Percentiles rank a stretch among this genome's conserved stretches.
phyloP scores from a whole-genome alignment of 1,140 invertebrate species.

The Magallana ariakensis region DNA sequence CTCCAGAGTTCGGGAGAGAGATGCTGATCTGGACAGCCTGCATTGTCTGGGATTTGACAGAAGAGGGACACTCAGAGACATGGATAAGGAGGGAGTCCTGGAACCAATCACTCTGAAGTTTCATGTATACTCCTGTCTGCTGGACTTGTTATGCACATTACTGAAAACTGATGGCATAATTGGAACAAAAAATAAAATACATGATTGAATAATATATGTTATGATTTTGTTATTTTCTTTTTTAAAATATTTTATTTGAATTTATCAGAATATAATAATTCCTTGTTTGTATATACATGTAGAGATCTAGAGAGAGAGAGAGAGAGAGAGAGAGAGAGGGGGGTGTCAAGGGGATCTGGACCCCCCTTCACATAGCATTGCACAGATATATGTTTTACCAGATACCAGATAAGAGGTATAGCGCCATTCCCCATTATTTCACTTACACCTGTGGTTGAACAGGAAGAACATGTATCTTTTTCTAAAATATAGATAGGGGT shows the following conservation, averaged over 20 bases:
- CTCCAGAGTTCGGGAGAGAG: not conserved
- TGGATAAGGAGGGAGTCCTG: not conserved
- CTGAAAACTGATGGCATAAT: conserved; percentile 44
- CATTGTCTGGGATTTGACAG: not conserved
- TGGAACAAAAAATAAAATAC: conserved; percentile 21
- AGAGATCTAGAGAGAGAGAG: too few species aligned
- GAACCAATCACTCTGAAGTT: conserved; percentile 25
- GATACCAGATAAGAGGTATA: too few species aligned
- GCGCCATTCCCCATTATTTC: too few species aligned
- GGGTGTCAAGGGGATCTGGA: too few species aligned
- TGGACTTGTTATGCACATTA: conserved; percentile 17
- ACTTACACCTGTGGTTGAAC: too few species aligned
- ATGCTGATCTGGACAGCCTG: not conserved
- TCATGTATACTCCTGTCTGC: conserved; percentile 1
- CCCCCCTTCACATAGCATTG: too few species aligned
- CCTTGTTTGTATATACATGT: too few species aligned
- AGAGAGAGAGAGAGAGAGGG: too few species aligned
- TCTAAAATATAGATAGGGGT: too few species aligned
- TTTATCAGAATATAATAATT: too few species aligned
- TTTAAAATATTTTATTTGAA: not conserved
- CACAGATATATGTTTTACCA: too few species aligned
- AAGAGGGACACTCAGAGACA: conserved; percentile 3
- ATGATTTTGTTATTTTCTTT: not conserved
- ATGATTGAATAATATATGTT: not conserved
- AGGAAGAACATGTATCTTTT: too few species aligned